These are phyloP conservation scores for Belgica antarctica DNA, from an alignment of 2,888 invertebrate genomes.

Conservation along the genomic window DNA sequence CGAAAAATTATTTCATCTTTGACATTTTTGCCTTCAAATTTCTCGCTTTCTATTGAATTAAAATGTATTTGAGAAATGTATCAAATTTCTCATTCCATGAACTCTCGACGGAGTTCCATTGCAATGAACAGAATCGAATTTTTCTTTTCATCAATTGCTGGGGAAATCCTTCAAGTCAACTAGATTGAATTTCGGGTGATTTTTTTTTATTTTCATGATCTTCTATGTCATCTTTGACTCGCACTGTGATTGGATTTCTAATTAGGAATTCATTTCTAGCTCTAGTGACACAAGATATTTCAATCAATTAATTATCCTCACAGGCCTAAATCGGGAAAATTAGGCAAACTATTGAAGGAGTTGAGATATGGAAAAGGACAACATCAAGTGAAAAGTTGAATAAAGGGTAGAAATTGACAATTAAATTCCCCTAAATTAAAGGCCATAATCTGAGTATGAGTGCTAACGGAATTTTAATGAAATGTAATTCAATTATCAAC, in stretches of 20 bases:
- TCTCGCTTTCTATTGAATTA: constrained; percentile 13
- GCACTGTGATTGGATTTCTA: constrained; percentile 33
- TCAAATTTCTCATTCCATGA: constrained; percentile 11
- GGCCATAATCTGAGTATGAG: too few relatives aligned
- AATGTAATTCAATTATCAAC: constrained; percentile 19
- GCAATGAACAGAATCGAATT: constrained; percentile 31
- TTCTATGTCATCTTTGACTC: constrained; percentile 21
- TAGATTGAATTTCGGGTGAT: constrained; percentile 22
- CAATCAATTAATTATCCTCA: constrained; percentile 32
- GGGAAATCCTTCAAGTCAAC: constrained; percentile 32
- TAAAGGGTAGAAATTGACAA: too few relatives aligned
- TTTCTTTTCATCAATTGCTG: constrained; percentile 15
- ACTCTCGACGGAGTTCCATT: constrained; percentile 18
- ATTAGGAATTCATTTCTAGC: constrained; percentile 29
- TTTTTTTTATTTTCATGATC: not conserved
- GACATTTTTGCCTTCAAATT: too few relatives aligned
- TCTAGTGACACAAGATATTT: constrained; percentile 26
- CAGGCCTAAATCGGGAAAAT: too few relatives aligned
- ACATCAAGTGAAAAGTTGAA: too few relatives aligned
- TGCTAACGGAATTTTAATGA: constrained; percentile 21
- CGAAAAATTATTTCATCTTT: too few relatives aligned
- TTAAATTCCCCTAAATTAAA: too few relatives aligned
- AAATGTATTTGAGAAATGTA: constrained; percentile 14
- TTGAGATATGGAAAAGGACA: too few relatives aligned
- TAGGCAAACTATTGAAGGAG: too few relatives aligned